phyloP scores from a whole-genome alignment of 2,888 invertebrate species.

The Polia nebulosa region DNA sequence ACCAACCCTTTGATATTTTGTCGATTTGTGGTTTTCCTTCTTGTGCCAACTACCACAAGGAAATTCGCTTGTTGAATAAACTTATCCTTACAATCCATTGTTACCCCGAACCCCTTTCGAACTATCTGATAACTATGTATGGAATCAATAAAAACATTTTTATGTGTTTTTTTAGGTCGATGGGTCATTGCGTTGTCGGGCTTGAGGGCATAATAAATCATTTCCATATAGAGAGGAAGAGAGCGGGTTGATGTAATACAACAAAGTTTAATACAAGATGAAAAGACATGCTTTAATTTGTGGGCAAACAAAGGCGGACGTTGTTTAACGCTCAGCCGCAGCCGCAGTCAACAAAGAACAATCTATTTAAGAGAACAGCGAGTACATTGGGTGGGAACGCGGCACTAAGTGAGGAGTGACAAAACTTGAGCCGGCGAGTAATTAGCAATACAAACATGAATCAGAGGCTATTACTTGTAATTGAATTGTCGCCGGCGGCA shows the following conservation, averaged over 20 bases:
- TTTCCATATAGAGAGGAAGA: conserved; percentile 18
- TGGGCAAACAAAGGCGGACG: conserved; percentile 77
- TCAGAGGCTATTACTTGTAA: conserved; percentile 91
- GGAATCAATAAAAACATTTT: conserved; percentile 60
- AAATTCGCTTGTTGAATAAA: conserved; percentile 69
- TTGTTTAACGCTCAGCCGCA: conserved; percentile 78
- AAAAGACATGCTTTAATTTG: conserved; percentile 81
- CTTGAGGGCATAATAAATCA: conserved; percentile 38
- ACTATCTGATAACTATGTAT: conserved; percentile 64
- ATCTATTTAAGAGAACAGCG: conserved; percentile 85
- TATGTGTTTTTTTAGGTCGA: conserved; percentile 49
- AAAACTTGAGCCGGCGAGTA: conserved; percentile 90
- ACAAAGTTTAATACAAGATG: conserved; percentile 64
- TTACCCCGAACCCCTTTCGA: conserved; percentile 59
- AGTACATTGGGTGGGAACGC: conserved; percentile 74
- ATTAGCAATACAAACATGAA: conserved; percentile 91
- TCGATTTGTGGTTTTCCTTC: conserved; percentile 76
- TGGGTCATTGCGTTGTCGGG: conserved; percentile 32
- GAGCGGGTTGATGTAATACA: conserved; percentile 44
- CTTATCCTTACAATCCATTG: conserved; percentile 67
- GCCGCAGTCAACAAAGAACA: conserved; percentile 80
- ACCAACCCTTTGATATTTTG: conserved; percentile 79
- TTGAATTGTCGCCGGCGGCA: conserved; percentile 89
- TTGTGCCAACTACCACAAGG: conserved; percentile 60
- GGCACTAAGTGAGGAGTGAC: conserved; percentile 88